Evolutionary conservation across 2,797 vertebrate species (phyloP).

Genomic region (Paramormyrops hopkinsi): DNA sequence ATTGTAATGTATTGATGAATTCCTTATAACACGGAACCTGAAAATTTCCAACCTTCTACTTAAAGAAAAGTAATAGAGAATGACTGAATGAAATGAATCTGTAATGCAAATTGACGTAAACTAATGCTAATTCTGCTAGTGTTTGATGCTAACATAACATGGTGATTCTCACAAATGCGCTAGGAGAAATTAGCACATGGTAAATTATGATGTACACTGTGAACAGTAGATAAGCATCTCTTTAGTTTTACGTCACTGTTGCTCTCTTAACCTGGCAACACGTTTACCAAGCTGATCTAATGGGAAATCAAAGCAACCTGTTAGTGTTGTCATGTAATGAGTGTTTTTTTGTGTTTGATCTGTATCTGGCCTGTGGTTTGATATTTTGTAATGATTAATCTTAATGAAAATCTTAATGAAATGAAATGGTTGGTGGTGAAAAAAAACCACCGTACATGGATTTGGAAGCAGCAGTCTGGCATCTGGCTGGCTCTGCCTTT

Average conservation of each 20-base stretch:
- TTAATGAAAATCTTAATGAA: neutral
- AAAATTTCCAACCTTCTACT: neutral
- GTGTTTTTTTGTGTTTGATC: neutral
- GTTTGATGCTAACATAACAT: neutral
- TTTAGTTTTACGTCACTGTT: neutral
- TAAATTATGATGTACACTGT: neutral
- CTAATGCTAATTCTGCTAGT: neutral
- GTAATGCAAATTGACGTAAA: neutral
- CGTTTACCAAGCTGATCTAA: neutral
- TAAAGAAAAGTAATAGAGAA: neutral
- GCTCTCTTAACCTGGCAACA: neutral
- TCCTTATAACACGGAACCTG: neutral
- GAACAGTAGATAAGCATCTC: neutral
- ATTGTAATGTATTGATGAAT: neutral
- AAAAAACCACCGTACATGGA: neutral
- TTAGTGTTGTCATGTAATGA: neutral
- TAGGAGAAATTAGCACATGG: neutral
- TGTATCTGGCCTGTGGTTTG: neutral
- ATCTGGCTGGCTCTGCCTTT: neutral
- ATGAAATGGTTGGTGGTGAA: neutral
- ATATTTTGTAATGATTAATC: neutral
- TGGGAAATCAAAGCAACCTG: neutral
- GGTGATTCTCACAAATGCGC: neutral
- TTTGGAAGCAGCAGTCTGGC: neutral
- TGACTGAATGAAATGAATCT: neutral